Base-by-base conservation (phyloP, 2,888 invertebrate genomes). In the Acleris sparsana region DNA sequence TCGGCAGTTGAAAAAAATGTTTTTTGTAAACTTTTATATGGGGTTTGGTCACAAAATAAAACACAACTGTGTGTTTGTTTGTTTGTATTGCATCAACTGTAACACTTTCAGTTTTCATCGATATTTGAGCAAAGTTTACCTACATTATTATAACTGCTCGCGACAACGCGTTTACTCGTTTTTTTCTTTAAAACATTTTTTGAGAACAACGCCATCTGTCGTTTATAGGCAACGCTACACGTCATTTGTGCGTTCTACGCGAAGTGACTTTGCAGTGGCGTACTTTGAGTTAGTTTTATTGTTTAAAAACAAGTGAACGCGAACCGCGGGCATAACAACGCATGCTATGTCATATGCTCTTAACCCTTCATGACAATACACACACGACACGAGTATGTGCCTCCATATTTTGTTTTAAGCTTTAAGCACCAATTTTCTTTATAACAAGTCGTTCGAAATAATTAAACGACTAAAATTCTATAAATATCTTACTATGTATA, bases 361-460 rank as follows among this genome's bases (percentile, higher is more conserved):
- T 82, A 80, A 84, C 77, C 79, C 80, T 79, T 82, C 86, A 83
- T 86, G 89, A 91, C 91, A 91, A 88, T 89, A 90, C 91, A 88
- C 89, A 79, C 89, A 79, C 80, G 86, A 80, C 88, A 84, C 77
- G 73, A 70, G 66, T 58, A 55, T 79, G 83, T 83, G 85, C 84
- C 89, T 73, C 78, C 86, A 85, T 88, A 87, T 86, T 88, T 85
- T 87, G 80, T 85, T 89, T 87, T 92, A 92, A 92, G 92, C 92
- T 90, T 89, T 89, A 92, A 92, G 92, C 92, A 92, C 92, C 92
- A 92, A 92, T 90, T 92, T 92, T 92, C 87, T 89, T 92, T 91
- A 91, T 92, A 92, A 92, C 92, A 91, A 92, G 92, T 92, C 92
- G 92, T 92, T 92, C 89, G 89, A 92, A 92, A 92, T 92, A 92